phyloP scores from a whole-genome alignment of 2,113 vertebrate species.

The Camelus bactrianus region DNA sequence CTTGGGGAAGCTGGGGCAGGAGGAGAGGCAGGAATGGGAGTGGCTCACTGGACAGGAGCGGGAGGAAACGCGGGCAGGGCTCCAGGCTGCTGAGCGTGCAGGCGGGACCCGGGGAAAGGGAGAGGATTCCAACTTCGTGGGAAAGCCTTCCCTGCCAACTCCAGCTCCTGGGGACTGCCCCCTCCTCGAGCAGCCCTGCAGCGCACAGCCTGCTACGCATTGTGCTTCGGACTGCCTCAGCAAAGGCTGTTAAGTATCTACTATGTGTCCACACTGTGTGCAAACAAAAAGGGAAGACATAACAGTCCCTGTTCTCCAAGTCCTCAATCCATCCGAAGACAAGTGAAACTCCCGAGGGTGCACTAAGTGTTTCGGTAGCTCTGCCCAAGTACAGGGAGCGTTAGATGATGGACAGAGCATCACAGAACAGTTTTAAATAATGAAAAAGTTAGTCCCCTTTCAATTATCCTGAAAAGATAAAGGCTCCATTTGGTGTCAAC shows the following conservation, averaged over 20 bases:
- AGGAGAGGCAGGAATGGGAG: neutral
- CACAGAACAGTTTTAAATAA: neutral
- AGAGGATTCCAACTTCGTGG: neutral
- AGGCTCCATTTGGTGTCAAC: neutral
- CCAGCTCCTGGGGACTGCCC: neutral
- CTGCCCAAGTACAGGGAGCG: neutral
- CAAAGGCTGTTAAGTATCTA: neutral
- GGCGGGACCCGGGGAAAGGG: rapidly evolving
- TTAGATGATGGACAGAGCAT: neutral
- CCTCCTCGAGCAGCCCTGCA: neutral
- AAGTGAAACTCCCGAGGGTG: rapidly evolving
- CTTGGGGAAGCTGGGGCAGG: neutral
- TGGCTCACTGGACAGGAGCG: too few relatives aligned
- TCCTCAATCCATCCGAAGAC: neutral
- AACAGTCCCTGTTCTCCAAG: neutral
- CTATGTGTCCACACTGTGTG: too few relatives aligned
- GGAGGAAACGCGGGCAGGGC: neutral
- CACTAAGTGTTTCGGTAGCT: neutral
- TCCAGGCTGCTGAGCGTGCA: neutral
- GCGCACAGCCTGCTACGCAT: neutral
- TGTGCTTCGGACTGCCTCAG: neutral
- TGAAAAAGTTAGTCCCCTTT: neutral
- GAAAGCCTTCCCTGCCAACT: neutral
- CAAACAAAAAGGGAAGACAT: neutral
- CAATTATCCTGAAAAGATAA: neutral